A percentile compares a stretch with the other conserved stretches of the same genome.
Evolutionary conservation across 1,140 invertebrate species (phyloP).

Genomic region (roundworm (Caenorhabditis elegans)): WBcel235 BX284603.4:5999001-5999500

Average conservation of each 20-base stretch:
- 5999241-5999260: background rate
- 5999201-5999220: too few relatives aligned
- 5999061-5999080: too few relatives aligned
- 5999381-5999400: conserved; percentile 30
- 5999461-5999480: background rate
- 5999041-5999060: too few relatives aligned
- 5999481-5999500: background rate
- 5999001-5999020: too few relatives aligned
- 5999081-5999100: too few relatives aligned
- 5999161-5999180: too few relatives aligned
- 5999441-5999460: background rate
- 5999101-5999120: too few relatives aligned
- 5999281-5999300: background rate
- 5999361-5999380: background rate
- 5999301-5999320: background rate
- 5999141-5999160: background rate
- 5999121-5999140: too few relatives aligned
- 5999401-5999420: background rate
- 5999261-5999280: background rate
- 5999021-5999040: too few relatives aligned
- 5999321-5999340: background rate
- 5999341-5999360: background rate
- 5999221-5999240: too few relatives aligned
- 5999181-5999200: too few relatives aligned
- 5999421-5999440: background rate